Percentiles rank a stretch among this genome's conserved stretches.
Evolutionary conservation across 2,113 vertebrate genomes (phyloP).

Genomic region (Eulacestoma nigropectus): DNA sequence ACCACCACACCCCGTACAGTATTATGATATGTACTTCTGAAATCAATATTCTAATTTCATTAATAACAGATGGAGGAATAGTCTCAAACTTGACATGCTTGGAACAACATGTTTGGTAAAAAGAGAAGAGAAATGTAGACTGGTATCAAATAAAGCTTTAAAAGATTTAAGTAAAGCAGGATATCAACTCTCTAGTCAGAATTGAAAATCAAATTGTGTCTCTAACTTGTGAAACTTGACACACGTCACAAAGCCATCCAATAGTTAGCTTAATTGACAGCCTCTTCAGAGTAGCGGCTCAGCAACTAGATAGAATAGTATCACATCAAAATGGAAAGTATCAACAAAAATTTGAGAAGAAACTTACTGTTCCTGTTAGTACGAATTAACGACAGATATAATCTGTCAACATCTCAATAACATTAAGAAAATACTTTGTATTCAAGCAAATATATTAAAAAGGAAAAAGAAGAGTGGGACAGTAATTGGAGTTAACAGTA

Average conservation of each 20-base stretch:
- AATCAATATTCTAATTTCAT: neutral
- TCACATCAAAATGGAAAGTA: neutral
- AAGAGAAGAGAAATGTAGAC: neutral
- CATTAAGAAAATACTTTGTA: neutral
- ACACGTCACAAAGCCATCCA: neutral
- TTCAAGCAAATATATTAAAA: neutral
- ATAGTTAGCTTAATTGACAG: neutral
- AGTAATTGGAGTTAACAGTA: neutral
- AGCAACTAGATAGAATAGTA: neutral
- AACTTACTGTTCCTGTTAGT: neutral
- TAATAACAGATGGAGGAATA: neutral
- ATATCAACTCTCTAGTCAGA: neutral
- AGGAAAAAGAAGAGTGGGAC: neutral
- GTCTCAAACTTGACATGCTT: neutral
- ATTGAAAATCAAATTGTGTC: neutral
- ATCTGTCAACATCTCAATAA: neutral
- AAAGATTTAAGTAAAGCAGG: neutral
- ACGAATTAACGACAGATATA: neutral
- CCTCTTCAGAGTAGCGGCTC: neutral
- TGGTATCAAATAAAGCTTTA: neutral
- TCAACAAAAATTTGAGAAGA: neutral
- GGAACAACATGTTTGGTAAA: neutral
- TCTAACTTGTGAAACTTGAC: neutral
- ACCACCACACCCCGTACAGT: accelerated
- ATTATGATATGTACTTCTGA: neutral